Conservation (phyloP, 2,113 vertebrate species). For the Crotalus viridis region DNA sequence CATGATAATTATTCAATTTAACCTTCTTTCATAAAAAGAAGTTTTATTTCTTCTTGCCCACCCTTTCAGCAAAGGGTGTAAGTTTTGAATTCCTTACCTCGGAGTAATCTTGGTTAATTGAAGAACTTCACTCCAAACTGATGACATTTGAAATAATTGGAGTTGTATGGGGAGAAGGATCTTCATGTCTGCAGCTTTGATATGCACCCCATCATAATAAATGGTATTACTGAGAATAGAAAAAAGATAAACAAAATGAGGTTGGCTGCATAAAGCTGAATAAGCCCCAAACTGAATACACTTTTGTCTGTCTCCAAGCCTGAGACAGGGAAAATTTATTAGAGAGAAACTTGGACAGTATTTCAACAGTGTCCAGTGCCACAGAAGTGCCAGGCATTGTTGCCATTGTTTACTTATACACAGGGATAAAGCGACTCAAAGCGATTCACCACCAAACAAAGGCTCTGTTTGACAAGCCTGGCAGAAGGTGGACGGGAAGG, state of each 20-base stretch:
- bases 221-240: neutral
- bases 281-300: neutral
- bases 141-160: neutral
- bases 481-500: constrained; percentile 15
- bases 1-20: neutral
- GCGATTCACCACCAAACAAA: constrained; percentile 20
- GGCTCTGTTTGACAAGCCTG: constrained; percentile 21
- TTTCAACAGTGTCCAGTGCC: neutral
- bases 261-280: neutral
- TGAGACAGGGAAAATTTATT: neutral
- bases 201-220: neutral
- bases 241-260: neutral
- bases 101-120: neutral
- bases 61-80: neutral
- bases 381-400: constrained; percentile 12
- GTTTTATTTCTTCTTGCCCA: neutral
- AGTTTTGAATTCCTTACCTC: neutral
- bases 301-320: neutral
- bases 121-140: neutral
- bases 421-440: constrained; percentile 15
- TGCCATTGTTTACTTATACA: constrained; percentile 27
- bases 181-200: neutral
- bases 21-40: neutral
- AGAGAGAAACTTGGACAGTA: constrained; percentile 3
- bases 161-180: neutral